Percentiles rank a stretch among this genome's conserved stretches.
Evolutionary conservation across 2,113 vertebrate species (phyloP).

Genomic region (Formicarius rufipectus): DNA sequence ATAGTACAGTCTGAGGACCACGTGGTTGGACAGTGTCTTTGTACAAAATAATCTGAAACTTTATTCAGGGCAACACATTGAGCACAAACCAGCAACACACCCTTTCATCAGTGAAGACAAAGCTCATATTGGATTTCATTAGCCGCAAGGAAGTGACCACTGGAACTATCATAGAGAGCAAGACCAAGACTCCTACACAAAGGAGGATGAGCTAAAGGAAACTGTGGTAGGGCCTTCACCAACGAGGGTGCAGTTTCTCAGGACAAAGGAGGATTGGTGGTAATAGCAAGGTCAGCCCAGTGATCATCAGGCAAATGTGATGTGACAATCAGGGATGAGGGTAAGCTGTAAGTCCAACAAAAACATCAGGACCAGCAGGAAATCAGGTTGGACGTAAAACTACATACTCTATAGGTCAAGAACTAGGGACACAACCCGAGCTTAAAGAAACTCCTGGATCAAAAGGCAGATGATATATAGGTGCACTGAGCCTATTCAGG

Average conservation of each 20-base stretch:
- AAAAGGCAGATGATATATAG: not conserved
- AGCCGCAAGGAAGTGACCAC: accelerated
- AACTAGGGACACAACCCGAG: accelerated
- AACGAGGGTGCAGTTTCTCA: accelerated
- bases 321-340: not conserved
- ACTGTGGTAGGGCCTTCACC: not conserved
- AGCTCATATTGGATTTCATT: not conserved
- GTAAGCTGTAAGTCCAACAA: not conserved
- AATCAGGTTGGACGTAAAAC: not conserved
- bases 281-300: not conserved
- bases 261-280: not conserved
- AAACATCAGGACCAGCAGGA: not conserved
- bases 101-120: not conserved
- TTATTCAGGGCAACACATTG: not conserved
- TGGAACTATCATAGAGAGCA: not conserved
- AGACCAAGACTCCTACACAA: not conserved
- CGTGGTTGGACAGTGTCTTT: not conserved
- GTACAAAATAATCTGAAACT: not conserved
- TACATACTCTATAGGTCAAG: not conserved
- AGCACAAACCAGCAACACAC: not conserved
- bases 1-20: not conserved
- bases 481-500: accelerated
- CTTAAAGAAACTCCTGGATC: not conserved
- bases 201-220: not conserved
- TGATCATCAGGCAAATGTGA: not conserved